Evolutionary conservation across 1,140 invertebrate species (phyloP).

Genomic region (Hirudo medicinalis): DNA sequence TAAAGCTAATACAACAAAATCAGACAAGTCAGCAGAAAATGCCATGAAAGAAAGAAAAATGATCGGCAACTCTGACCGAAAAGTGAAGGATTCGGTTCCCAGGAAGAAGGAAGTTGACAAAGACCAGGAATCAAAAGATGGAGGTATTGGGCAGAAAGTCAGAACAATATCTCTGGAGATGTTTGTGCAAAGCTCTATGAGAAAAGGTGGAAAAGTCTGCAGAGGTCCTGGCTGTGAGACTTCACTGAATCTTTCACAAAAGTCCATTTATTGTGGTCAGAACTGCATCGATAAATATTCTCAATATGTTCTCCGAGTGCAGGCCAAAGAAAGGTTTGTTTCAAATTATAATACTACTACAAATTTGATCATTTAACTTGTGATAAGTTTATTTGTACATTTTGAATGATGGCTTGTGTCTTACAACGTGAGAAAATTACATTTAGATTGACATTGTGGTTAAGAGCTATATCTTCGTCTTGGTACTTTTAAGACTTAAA

Average conservation of each 20-base stretch:
- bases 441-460: too few species aligned
- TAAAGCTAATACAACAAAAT: neutral
- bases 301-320: slow-evolving; percentile 50
- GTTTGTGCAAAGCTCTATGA: neutral
- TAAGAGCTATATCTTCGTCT: too few species aligned
- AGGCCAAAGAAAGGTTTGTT: slow-evolving; percentile 30
- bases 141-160: neutral
- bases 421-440: too few species aligned
- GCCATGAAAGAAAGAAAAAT: too few species aligned
- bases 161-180: neutral
- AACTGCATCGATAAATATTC: slow-evolving; percentile 71
- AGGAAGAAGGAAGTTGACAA: too few species aligned
- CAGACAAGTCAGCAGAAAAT: too few species aligned
- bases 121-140: too few species aligned
- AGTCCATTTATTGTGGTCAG: slow-evolving; percentile 68
- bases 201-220: neutral
- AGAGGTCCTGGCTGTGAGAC: slow-evolving; percentile 4
- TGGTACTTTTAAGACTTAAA: too few species aligned
- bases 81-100: neutral
- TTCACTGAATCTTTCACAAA: slow-evolving; percentile 27
- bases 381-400: neutral
- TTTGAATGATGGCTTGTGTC: too few species aligned
- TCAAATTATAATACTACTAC: slow-evolving; percentile 22
- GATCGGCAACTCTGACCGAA: neutral
- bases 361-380: slow-evolving; percentile 1